Evolutionary conservation across 35 echinoderm and acorn worm genomes (phyloP).

Genomic region (Lytechinus variegatus): DNA sequence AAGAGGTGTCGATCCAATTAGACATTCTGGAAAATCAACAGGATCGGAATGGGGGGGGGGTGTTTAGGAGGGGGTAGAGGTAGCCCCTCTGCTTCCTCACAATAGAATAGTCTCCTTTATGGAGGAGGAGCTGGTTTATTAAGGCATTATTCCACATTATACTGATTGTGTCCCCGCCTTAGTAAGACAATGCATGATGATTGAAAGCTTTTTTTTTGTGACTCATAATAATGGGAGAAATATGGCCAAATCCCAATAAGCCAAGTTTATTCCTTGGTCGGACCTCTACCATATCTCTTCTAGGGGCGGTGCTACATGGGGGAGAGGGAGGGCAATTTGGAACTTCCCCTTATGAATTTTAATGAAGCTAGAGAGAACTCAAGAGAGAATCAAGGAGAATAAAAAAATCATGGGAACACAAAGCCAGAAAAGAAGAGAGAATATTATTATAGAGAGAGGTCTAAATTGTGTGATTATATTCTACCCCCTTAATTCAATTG

Average conservation of each 20-base stretch:
- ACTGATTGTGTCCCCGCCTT: neutral
- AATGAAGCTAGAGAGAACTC: too few relatives aligned
- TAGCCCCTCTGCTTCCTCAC: neutral
- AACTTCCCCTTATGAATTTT: too few relatives aligned
- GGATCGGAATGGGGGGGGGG: neutral
- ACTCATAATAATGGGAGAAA: neutral
- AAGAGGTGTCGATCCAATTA: neutral
- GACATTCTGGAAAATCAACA: neutral
- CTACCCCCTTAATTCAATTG: too few relatives aligned
- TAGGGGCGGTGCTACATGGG: too few relatives aligned
- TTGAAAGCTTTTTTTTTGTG: neutral
- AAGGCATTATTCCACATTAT: neutral
- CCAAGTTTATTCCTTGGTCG: neutral
- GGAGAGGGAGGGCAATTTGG: too few relatives aligned
- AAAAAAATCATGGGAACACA: too few relatives aligned
- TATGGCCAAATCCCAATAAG: neutral
- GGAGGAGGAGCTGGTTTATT: neutral
- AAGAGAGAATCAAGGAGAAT: too few relatives aligned
- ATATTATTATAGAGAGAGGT: too few relatives aligned
- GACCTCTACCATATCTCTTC: too few relatives aligned
- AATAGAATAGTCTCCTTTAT: neutral
- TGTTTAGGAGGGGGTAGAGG: too few relatives aligned
- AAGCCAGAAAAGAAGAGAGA: too few relatives aligned
- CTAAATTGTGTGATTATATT: too few relatives aligned
- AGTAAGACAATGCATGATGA: neutral